phyloP scores from a whole-genome alignment of 2,888 invertebrate genomes.

The Uloborus plumipes region DNA sequence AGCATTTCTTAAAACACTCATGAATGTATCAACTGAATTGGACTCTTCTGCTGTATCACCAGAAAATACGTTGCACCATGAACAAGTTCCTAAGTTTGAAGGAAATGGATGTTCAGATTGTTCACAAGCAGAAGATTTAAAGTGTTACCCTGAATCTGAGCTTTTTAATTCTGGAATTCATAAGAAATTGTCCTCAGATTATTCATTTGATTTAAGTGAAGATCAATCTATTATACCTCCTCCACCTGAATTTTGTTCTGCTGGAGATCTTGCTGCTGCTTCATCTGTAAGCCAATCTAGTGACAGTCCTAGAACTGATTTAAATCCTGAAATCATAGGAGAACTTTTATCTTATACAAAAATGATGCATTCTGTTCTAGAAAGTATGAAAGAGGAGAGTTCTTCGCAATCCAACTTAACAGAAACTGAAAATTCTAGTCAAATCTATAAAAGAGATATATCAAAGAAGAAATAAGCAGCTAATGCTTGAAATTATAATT shows the following conservation, averaged over 20 bases:
- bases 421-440: no score
- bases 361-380: slow-evolving; percentile 58
- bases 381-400: slow-evolving; percentile 38
- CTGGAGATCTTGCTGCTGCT: not conserved
- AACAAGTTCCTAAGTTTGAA: no score
- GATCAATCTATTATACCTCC: slow-evolving; percentile 47
- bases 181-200: no score
- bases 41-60: no score
- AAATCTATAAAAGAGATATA: no score
- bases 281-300: not conserved
- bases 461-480: no score
- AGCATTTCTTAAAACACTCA: slow-evolving; percentile 35
- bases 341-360: slow-evolving; percentile 53
- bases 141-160: no score
- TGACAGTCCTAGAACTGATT: slow-evolving; percentile 12
- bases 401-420: not conserved
- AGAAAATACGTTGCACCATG: no score
- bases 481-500: no score
- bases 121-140: no score
- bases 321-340: slow-evolving; percentile 33
- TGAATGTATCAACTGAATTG: slow-evolving; percentile 2
- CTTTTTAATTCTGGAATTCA: no score
- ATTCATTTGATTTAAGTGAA: not conserved
- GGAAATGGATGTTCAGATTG: no score
- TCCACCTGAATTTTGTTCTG: slow-evolving; percentile 45